Evolutionary conservation across 2,888 invertebrate species (phyloP).

Genomic region (Platerodrilus igneus): DNA sequence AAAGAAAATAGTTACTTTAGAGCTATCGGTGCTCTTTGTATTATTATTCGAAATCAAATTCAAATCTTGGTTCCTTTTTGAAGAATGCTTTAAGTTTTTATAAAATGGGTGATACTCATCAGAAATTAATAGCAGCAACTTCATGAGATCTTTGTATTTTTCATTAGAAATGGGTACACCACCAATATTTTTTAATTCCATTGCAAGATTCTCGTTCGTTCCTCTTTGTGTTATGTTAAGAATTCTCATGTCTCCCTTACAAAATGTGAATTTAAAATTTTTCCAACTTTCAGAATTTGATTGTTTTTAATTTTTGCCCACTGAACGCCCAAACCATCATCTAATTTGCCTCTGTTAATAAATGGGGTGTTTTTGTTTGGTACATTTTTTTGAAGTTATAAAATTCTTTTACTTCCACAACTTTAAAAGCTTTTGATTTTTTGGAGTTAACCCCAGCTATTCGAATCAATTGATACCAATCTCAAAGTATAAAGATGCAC

Average conservation of each 20-base stretch:
- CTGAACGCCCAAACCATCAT: constrained; percentile 1
- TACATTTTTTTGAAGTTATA: not conserved
- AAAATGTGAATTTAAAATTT: constrained; percentile 1
- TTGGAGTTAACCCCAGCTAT: not conserved
- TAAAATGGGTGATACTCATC: no score
- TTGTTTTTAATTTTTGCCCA: constrained; percentile 1
- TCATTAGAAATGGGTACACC: constrained; percentile 3
- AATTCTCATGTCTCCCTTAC: not conserved
- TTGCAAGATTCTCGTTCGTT: not conserved
- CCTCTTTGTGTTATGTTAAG: not conserved
- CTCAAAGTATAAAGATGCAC: constrained; percentile 1
- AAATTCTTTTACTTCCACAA: not conserved
- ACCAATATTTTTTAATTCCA: no score
- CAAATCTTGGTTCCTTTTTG: no score
- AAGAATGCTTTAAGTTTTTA: no score
- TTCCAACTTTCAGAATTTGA: not conserved
- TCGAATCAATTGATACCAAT: not conserved
- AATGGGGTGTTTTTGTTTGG: constrained; percentile 2
- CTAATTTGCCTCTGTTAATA: not conserved
- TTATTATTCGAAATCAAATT: no score
- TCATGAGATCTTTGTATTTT: no score
- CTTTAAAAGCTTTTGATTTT: not conserved
- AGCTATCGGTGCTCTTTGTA: no score
- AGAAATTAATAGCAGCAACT: no score
- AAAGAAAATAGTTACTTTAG: no score